Conservation (phyloP, 2,113 vertebrate genomes). For the Tetrao urogallus region DNA sequence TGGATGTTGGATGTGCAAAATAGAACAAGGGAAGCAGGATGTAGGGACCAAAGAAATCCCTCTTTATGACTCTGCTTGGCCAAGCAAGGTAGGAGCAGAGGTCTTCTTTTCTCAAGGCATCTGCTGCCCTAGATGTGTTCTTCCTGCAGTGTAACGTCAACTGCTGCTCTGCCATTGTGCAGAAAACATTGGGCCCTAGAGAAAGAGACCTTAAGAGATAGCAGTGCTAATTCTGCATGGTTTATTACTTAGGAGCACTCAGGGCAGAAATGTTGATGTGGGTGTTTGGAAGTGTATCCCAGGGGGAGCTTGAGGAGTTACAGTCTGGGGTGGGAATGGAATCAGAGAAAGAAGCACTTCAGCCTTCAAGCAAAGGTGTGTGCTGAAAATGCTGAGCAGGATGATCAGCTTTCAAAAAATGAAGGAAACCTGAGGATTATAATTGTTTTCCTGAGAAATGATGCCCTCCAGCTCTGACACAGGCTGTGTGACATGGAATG, state of each 20-base stretch:
- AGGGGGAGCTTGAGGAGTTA: neutral
- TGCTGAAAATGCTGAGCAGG: neutral
- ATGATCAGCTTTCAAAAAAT: neutral
- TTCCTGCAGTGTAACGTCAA: neutral
- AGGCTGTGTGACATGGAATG: neutral
- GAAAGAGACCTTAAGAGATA: neutral
- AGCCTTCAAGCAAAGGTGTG: neutral
- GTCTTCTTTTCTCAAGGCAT: neutral
- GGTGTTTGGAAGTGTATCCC: neutral
- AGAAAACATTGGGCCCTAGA: neutral
- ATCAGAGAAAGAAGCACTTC: accelerated
- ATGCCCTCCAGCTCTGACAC: neutral
- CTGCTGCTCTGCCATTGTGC: accelerated
- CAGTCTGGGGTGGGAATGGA: neutral
- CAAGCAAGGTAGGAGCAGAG: neutral
- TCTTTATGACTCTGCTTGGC: neutral
- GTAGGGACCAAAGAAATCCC: neutral
- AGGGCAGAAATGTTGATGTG: neutral
- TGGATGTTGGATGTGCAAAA: neutral
- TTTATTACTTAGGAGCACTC: neutral
- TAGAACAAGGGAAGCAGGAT: neutral
- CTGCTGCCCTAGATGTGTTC: neutral
- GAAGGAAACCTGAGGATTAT: neutral
- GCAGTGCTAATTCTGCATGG: neutral
- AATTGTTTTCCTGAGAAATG: neutral